These are phyloP conservation scores for Abscondita cerata DNA, from an alignment of 2,888 invertebrate species.

Conservation along the genomic window DNA sequence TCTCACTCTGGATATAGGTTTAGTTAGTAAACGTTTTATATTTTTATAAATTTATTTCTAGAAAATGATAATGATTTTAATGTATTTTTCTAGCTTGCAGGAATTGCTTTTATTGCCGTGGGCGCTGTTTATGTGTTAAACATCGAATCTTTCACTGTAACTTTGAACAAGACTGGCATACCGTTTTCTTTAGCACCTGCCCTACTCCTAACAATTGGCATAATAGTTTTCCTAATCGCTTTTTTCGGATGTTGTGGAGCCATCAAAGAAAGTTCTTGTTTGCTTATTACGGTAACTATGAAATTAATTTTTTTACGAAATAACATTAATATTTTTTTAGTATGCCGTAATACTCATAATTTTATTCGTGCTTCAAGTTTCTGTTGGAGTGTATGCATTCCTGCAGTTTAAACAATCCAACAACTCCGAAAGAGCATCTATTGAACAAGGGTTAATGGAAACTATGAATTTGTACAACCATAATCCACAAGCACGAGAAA, in stretches of 20 bases:
- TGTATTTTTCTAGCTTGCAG: constrained; percentile 73
- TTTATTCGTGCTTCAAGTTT: constrained; percentile 76
- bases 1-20: background rate
- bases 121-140: constrained; percentile 71
- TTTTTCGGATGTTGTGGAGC: constrained; percentile 60
- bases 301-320: background rate
- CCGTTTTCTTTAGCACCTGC: constrained; percentile 36
- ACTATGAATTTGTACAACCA: constrained; percentile 60
- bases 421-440: constrained; percentile 57
- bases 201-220: constrained; percentile 69
- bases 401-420: constrained; percentile 66
- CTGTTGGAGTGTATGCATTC: constrained; percentile 72
- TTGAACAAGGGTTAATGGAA: constrained; percentile 46
- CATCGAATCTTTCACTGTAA: constrained; percentile 56
- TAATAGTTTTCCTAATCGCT: constrained; percentile 64
- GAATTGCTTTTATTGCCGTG: constrained; percentile 70
- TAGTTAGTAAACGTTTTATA: too few species aligned
- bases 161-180: constrained; percentile 21
- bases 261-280: constrained; percentile 58
- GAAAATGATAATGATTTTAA: too few species aligned
- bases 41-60: too few species aligned
- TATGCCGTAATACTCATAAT: constrained; percentile 75
- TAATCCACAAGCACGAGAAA: constrained; percentile 59
- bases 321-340: constrained; percentile 59
- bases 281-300: constrained; percentile 55